Conservation (phyloP, 1,140 invertebrate species). For the Tetramorium simillimum region DNA sequence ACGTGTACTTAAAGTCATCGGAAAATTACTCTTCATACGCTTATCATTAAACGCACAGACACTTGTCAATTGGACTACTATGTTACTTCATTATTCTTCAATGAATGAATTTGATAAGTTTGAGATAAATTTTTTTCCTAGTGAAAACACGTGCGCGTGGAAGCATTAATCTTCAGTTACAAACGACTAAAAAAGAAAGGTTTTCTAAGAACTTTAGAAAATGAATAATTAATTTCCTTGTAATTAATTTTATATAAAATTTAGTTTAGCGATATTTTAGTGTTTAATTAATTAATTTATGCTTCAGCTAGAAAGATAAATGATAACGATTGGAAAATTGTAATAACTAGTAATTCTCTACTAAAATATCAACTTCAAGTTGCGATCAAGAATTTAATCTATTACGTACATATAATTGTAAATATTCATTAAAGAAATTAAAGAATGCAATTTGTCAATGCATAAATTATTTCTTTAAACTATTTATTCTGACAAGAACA, state of each 20-base stretch:
- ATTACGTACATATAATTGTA: not conserved
- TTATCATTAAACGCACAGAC: not conserved
- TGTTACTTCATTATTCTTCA: not conserved
- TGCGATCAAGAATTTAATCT: not conserved
- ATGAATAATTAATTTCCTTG: not conserved
- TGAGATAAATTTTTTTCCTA: not conserved
- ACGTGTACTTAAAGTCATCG: slow-evolving; percentile 44
- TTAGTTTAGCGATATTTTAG: not conserved
- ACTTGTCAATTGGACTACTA: not conserved
- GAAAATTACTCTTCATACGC: slow-evolving; percentile 57
- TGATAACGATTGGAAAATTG: not conserved
- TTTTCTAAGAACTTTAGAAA: not conserved
- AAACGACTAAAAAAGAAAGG: not conserved
- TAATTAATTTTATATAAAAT: not conserved
- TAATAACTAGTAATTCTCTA: not conserved
- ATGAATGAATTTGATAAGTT: not conserved
- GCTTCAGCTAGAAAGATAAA: not conserved
- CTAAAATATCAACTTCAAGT: not conserved
- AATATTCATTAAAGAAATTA: not conserved
- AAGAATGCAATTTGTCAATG: not conserved
- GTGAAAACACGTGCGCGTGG: not conserved
- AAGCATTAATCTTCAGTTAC: not conserved
- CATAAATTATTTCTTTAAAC: not conserved
- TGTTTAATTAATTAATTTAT: not conserved
- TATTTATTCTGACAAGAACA: not conserved